Evolutionary conservation across 2,113 vertebrate species (phyloP).

Genomic region (Penelope pileata): DNA sequence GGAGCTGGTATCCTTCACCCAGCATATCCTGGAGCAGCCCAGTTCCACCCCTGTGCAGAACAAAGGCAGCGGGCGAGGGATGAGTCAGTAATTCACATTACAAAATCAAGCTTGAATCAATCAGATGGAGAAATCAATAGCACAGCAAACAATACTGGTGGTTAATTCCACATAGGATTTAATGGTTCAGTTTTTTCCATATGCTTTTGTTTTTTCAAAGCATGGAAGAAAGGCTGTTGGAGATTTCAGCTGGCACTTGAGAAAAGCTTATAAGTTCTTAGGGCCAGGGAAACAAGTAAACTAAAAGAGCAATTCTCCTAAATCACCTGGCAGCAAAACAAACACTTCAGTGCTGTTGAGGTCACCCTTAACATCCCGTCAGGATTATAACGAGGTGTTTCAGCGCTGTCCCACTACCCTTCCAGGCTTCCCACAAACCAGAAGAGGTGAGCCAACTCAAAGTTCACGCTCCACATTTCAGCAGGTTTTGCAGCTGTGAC

Average conservation of each 20-base stretch:
- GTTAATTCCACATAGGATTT: background rate
- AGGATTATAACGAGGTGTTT: background rate
- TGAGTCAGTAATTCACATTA: background rate
- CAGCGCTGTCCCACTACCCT: background rate
- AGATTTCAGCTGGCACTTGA: background rate
- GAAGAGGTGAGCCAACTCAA: background rate
- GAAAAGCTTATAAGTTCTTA: background rate
- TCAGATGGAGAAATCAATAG: slow-evolving; percentile 50
- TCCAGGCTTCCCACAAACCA: background rate
- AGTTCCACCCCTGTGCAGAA: background rate
- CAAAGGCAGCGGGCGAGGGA: background rate
- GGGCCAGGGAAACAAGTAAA: background rate
- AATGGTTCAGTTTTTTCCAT: background rate
- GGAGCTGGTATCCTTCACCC: background rate
- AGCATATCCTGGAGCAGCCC: background rate
- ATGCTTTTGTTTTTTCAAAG: background rate
- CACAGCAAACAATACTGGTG: background rate
- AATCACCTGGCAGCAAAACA: background rate
- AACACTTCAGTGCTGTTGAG: background rate
- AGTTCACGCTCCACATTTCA: background rate
- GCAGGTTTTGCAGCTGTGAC: background rate
- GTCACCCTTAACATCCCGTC: background rate
- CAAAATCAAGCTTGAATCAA: slow-evolving; percentile 13
- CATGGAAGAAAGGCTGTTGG: background rate
- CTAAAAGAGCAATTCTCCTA: background rate